A percentile compares a stretch with the other conserved stretches of the same genome.
These are phyloP conservation scores for Drosophila borborema DNA, from an alignment of 2,888 invertebrate genomes.

Conservation along the genomic window DNA sequence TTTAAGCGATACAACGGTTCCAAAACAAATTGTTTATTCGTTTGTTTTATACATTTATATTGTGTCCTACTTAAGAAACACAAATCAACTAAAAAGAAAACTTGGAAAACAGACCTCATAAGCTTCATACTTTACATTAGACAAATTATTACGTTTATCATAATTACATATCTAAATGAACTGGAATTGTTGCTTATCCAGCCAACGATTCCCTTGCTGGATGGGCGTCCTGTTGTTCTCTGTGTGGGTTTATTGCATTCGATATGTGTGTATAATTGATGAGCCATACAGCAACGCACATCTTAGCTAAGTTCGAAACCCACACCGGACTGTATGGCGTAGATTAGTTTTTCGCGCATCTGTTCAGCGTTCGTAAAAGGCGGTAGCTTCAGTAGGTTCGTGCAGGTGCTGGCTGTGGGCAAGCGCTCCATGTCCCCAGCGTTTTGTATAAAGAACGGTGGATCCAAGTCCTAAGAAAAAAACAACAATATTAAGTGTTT, in stretches of 20 bases:
- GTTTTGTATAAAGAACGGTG: constrained; percentile 98
- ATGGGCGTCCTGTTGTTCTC: constrained; percentile 24
- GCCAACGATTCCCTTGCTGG: constrained; percentile 29
- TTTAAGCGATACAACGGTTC: constrained; percentile 10
- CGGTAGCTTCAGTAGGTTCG: constrained; percentile 98
- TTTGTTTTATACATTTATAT: constrained; percentile 42
- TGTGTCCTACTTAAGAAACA: constrained; percentile 46
- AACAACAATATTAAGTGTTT: constrained; percentile 18
- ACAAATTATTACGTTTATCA: constrained; percentile 59
- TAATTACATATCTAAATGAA: constrained; percentile 53
- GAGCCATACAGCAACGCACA: constrained; percentile 7
- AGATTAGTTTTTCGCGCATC: constrained; percentile 93
- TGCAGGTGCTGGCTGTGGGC: constrained; percentile 98
- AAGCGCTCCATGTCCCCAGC: constrained; percentile 95
- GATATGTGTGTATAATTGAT: constrained; percentile 53
- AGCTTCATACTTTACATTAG: constrained; percentile 66
- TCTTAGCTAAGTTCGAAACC: constrained; percentile 97
- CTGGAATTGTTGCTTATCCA: constrained; percentile 57
- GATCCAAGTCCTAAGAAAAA: constrained; percentile 92
- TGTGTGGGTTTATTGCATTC: constrained; percentile 33
- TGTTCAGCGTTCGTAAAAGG: constrained; percentile 92
- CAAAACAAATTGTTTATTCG: constrained; percentile 18
- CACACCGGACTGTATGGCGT: constrained; percentile 97
- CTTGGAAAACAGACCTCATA: constrained; percentile 68
- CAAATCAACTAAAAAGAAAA: constrained; percentile 50